Evolutionary conservation across 2,797 vertebrate genomes (phyloP), one percentile per base, ranked within the genome.

Genomic region (Rhinophrynus dorsalis): DNA sequence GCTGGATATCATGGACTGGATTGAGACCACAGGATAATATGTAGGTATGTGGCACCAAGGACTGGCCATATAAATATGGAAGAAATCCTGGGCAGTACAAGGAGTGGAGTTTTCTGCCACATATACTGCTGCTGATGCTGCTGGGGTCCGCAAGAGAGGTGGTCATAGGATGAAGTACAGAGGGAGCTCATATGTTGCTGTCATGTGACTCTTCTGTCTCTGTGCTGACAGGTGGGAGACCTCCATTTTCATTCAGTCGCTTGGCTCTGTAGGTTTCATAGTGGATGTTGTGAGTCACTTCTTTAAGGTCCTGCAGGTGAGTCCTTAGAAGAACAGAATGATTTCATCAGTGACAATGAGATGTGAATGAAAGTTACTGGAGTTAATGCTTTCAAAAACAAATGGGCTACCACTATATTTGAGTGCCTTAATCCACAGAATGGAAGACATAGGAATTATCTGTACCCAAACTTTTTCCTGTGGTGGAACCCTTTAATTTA

Each of bases 231-330:
- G 94, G 95, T 68, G 95, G 95, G 50, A 98, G 92, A 77, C 96
- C 96, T 74, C 96, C 96, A 0, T 95, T 99, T 81, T 94, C 96
- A 24, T 98, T 98, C 76, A 99, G 93, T 78, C 96, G 86, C 80
- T 94, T 98, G 85, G 96, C 97, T 74, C 97, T 91, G 81, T 97
- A 99, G 13, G 95, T 97, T 88, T 99, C 97, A 13, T 99, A 99
- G 78, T 98, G 96, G 82, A 99, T 98, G 86, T 97, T 98, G 80
- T 98, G 96, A 13, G 97, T 99, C 75, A 99, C 95, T 87, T 99
- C 97, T 80, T 99, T 99, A 77, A 99, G 87, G 83, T 99, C 97
- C 85, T 99, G 97, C 61, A 98, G 93, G 82, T 99, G 97, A 68
- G 97, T 97, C 87, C 96, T 99, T 78, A 60, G 47, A 64, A 69